These are phyloP conservation scores for Pelochelys cantorii DNA, from an alignment of 2,797 vertebrate genomes.

Conservation along the genomic window DNA sequence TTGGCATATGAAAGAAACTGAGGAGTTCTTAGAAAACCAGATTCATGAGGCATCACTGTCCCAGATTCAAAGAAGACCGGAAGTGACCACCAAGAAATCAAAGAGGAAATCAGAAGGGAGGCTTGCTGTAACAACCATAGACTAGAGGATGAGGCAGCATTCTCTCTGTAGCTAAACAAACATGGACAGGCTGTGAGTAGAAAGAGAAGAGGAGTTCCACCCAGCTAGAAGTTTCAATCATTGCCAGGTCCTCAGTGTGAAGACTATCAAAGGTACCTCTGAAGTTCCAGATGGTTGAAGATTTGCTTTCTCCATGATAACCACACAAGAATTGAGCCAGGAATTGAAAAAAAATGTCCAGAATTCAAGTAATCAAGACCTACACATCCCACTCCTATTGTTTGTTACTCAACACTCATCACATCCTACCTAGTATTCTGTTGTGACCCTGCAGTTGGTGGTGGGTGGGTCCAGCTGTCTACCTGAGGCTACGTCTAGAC, in stretches of 20 bases:
- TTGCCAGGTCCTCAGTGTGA: background rate
- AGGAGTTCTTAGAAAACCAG: background rate
- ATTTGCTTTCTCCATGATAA: background rate
- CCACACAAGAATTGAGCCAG: accelerated
- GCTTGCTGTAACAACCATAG: background rate
- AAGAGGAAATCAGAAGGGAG: background rate
- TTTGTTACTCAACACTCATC: background rate
- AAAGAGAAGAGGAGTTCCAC: background rate
- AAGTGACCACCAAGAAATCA: background rate
- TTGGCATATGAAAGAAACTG: background rate
- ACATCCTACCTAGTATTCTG: background rate
- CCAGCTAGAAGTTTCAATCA: background rate
- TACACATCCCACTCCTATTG: background rate
- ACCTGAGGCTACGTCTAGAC: background rate
- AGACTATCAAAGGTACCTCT: background rate
- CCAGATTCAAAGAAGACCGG: background rate
- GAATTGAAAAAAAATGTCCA: background rate
- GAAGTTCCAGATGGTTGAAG: background rate
- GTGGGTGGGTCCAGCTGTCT: background rate
- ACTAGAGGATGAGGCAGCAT: background rate
- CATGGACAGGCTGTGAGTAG: background rate
- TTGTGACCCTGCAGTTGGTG: background rate
- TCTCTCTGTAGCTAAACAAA: background rate
- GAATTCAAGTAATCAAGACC: background rate
- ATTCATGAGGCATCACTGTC: background rate